Evolutionary conservation across 1,140 invertebrate genomes (phyloP), one percentile per base, ranked within the genome.

Genomic region (Drosophila sp.): DNA sequence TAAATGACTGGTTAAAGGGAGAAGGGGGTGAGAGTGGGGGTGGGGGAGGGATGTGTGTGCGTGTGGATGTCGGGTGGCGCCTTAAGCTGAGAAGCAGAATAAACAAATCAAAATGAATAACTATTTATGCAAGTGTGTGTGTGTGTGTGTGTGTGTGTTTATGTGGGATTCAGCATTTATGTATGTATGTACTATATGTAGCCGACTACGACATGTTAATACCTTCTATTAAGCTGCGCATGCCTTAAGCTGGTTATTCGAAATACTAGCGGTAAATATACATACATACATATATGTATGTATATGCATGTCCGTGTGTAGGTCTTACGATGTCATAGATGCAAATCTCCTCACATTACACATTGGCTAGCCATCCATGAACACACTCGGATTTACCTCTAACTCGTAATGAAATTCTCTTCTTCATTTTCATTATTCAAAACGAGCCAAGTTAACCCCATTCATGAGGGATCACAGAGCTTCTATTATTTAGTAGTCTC

Each of bases 101-200:
- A 6, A 47, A 47, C 44, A 47, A 47, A 50, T 50, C 44, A 50
- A 50, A 50, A 50, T 50, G 23, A 50, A 50, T 50, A 50, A 50
- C 23, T 27, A 50, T 50, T 50, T 27, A 50, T 25, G 44, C 25
- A 5, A 11, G 35, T 41, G 4, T 41, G 40, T 41, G 3, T 25
- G 23, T 50, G 17, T 47, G 2, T 47, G 44, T 50, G 25, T 27
- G 44, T 10, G 44, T 27, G 7, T 27, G 41, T 44, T 4, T 44
- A 23, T 23, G 5, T 27, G 7, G 35, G 35, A 38, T 38, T 38
- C 35, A 11, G 35, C 10, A 11, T 11, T 11, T 11, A 38, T 38
- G 11, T 38, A 3, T 38, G 11, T 38, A 38, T 11, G 4, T 38
- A 38, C 11, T 47, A 25, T 27, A 6, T 50, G 25, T 50, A 23